phyloP scores from a whole-genome alignment of 2,797 vertebrate species.

The Notamacropus eugenii region DNA sequence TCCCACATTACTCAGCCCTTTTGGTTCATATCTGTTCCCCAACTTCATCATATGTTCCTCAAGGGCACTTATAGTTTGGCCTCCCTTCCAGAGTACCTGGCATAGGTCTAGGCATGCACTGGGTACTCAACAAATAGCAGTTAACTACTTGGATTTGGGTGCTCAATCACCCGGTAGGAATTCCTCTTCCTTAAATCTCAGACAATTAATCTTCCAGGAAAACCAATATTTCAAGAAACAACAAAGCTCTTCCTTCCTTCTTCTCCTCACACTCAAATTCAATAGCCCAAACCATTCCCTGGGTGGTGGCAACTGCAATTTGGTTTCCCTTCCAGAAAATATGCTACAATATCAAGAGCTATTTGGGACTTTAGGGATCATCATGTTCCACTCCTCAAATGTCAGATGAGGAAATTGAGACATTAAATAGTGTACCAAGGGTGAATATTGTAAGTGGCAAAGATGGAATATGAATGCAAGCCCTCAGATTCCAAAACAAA shows the following conservation, averaged over 20 bases:
- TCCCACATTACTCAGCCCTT: neutral
- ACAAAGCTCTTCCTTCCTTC: neutral
- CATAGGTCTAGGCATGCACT: neutral
- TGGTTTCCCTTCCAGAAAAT: neutral
- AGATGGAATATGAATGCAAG: neutral
- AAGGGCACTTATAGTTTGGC: neutral
- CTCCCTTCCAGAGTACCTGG: neutral
- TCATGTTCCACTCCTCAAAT: neutral
- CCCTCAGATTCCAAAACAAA: neutral
- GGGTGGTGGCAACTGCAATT: neutral
- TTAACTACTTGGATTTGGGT: neutral
- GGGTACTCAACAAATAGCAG: neutral
- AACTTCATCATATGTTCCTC: neutral
- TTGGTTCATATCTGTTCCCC: neutral
- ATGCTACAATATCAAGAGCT: neutral
- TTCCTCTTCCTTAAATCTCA: neutral
- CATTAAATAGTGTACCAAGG: neutral
- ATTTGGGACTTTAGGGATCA: neutral
- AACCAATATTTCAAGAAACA: neutral
- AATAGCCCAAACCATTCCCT: neutral
- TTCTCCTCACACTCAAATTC: neutral
- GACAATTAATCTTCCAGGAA: neutral
- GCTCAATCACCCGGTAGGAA: neutral
- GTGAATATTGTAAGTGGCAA: neutral
- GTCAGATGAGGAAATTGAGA: neutral